phyloP scores from a whole-genome alignment of 1,140 invertebrate species.

The Ladona fulva region DNA sequence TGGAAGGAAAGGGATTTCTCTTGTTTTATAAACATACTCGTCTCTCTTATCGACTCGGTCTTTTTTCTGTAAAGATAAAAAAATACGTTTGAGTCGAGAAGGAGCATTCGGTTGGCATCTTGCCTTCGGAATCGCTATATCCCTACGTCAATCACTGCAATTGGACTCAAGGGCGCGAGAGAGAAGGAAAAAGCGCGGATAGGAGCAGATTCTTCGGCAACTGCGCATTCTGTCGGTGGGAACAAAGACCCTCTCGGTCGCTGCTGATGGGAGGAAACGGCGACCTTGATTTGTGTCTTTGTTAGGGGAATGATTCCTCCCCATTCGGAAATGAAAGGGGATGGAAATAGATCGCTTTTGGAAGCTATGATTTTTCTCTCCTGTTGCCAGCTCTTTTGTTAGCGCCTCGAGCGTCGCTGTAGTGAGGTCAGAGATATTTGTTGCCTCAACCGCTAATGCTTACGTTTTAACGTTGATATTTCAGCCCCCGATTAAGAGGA shows the following conservation, averaged over 20 bases:
- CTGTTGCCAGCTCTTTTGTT: too few relatives aligned
- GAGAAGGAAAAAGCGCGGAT: neutral
- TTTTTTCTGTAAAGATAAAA: neutral
- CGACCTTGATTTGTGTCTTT: too few relatives aligned
- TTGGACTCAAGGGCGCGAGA: neutral
- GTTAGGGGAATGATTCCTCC: too few relatives aligned
- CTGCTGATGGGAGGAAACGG: neutral
- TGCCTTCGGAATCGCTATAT: neutral
- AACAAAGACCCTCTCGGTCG: too few relatives aligned
- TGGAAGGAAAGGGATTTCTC: neutral
- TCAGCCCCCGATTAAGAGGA: too few relatives aligned
- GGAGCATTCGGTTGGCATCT: neutral
- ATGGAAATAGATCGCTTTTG: too few relatives aligned
- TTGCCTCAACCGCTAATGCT: too few relatives aligned
- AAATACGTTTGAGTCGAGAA: neutral
- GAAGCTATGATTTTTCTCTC: too few relatives aligned
- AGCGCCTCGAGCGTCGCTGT: too few relatives aligned
- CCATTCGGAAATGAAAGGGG: too few relatives aligned
- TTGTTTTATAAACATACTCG: neutral
- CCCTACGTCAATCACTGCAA: slow-evolving; percentile 1
- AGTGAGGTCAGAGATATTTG: too few relatives aligned
- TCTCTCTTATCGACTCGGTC: neutral
- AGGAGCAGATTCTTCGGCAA: neutral
- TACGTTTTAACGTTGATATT: too few relatives aligned
- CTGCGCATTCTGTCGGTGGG: neutral